Evolutionary conservation across 1,140 invertebrate genomes (phyloP).

Genomic region (Gonioctena quinquepunctata): DNA sequence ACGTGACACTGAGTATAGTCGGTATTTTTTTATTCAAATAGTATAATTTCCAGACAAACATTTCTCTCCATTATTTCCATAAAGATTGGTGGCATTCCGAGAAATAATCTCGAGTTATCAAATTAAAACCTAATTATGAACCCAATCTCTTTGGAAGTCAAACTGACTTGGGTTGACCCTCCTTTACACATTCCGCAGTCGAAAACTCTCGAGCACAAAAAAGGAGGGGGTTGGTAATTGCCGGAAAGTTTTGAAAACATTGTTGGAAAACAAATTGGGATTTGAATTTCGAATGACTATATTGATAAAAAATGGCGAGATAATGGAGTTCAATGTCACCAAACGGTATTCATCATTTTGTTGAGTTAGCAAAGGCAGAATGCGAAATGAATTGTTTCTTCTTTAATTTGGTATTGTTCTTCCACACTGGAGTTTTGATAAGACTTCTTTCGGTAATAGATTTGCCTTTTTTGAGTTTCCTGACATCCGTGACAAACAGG

Average conservation of each 20-base stretch:
- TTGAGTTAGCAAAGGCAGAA: background rate
- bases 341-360: background rate
- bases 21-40: too few relatives aligned
- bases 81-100: too few relatives aligned
- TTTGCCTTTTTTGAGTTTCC: too few relatives aligned
- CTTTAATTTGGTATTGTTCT: too few relatives aligned
- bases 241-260: background rate
- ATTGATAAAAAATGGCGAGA: background rate
- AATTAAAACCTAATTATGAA: slow-evolving; percentile 2
- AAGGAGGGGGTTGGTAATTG: background rate
- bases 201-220: background rate
- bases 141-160: background rate
- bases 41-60: background rate
- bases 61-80: background rate
- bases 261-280: slow-evolving; percentile 1
- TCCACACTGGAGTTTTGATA: too few relatives aligned
- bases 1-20: too few relatives aligned
- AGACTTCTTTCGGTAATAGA: too few relatives aligned
- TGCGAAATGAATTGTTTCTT: background rate
- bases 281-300: slow-evolving; percentile 5
- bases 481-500: too few relatives aligned
- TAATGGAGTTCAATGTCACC: background rate
- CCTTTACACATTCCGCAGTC: background rate
- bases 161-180: background rate
- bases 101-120: background rate